phyloP scores from a whole-genome alignment of 2,888 invertebrate species.

The Macropis europaea region DNA sequence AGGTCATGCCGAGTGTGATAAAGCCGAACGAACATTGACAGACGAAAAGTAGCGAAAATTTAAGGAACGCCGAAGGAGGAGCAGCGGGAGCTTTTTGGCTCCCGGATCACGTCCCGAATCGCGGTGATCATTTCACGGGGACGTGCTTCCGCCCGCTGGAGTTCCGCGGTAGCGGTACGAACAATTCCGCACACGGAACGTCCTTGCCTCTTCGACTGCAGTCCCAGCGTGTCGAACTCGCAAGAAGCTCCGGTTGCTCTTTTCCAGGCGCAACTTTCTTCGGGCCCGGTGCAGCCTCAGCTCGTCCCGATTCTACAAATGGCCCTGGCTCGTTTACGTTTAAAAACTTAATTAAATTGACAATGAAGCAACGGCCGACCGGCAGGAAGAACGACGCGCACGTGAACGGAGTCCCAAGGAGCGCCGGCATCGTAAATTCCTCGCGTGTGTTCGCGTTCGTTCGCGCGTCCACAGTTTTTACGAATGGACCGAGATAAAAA shows the following conservation, averaged over 20 bases:
- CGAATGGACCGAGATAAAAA: conserved; percentile 3
- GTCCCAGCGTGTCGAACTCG: conserved; percentile 24
- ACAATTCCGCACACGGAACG: conserved; percentile 50
- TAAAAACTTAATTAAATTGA: conserved; percentile 65
- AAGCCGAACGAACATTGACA: conserved; percentile 35
- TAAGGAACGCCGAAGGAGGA: conserved; percentile 34
- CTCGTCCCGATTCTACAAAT: conserved; percentile 12
- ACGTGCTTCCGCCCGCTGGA: conserved; percentile 51
- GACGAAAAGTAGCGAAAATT: conserved; percentile 50
- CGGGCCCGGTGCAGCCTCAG: neutral
- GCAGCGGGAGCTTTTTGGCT: conserved; percentile 20
- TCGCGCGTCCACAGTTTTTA: neutral
- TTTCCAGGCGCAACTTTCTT: conserved; percentile 17
- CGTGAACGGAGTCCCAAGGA: conserved; percentile 25
- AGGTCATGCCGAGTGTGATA: conserved; percentile 10
- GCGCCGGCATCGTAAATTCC: conserved; percentile 4
- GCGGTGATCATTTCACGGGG: conserved; percentile 61
- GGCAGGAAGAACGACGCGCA: conserved; percentile 11
- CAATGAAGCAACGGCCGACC: conserved; percentile 36
- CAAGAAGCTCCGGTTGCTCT: conserved; percentile 13
- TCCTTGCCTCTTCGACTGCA: conserved; percentile 21
- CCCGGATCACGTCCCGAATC: conserved; percentile 64
- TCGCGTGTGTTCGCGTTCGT: neutral
- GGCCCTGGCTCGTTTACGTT: conserved; percentile 57
- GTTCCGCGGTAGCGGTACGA: conserved; percentile 28